A percentile compares a stretch with the other conserved stretches of the same genome.
Conservation (phyloP, 1,140 invertebrate genomes). For the Achroia grisella region DNA sequence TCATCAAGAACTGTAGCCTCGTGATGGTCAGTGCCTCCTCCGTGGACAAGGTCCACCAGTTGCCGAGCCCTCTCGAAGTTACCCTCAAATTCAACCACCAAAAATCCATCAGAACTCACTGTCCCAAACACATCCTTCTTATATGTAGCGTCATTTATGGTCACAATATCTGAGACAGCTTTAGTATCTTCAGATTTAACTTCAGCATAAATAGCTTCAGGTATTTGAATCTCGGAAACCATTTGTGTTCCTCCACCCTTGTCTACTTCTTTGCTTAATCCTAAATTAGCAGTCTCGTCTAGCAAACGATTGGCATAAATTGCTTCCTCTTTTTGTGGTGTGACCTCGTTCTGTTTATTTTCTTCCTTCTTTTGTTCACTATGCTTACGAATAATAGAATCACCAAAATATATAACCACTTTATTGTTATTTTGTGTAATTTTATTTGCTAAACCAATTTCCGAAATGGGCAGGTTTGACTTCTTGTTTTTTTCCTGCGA, state of each 20-base stretch:
- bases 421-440: conserved; percentile 75
- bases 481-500: conserved; percentile 56
- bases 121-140: conserved; percentile 56
- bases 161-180: conserved; percentile 30
- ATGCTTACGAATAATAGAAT: conserved; percentile 75
- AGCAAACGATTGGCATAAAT: conserved; percentile 62
- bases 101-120: conserved; percentile 72
- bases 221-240: conserved; percentile 58
- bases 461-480: conserved; percentile 23
- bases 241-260: conserved; percentile 54
- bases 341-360: conserved; percentile 29
- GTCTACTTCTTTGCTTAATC: conserved; percentile 43
- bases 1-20: conserved; percentile 60
- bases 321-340: conserved; percentile 50
- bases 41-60: conserved; percentile 73
- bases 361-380: conserved; percentile 56
- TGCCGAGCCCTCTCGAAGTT: conserved; percentile 77
- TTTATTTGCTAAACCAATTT: conserved; percentile 51
- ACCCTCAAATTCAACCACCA: conserved; percentile 78
- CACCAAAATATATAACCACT: conserved; percentile 82
- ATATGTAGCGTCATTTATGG: conserved; percentile 54
- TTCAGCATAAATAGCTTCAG: conserved; percentile 67
- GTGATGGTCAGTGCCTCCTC: conserved; percentile 61
- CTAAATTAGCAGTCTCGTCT: conserved; percentile 50
- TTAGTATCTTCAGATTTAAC: conserved; percentile 37